Evolutionary conservation across 1,140 invertebrate species (phyloP).

Genomic region (Drosophila arawakana): DNA sequence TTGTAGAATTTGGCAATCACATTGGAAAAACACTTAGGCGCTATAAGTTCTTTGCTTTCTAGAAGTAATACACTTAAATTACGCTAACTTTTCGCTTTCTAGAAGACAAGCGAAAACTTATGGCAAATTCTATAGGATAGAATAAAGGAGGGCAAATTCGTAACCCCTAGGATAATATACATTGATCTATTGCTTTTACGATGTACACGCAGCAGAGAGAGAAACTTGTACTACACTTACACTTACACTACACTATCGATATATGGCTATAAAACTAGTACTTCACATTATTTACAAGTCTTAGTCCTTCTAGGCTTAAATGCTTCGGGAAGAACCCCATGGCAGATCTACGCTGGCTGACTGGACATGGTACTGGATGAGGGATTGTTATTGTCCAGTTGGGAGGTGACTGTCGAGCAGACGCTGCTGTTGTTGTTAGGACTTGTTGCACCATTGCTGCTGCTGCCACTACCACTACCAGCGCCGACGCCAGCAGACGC

Average conservation of each 20-base stretch:
- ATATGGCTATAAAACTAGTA: constrained; percentile 51
- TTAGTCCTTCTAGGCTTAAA: background rate
- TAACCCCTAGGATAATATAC: constrained; percentile 16
- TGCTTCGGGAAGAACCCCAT: background rate
- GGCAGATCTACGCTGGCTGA: constrained; percentile 55
- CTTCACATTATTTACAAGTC: constrained; percentile 49
- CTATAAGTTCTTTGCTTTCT: constrained; percentile 79
- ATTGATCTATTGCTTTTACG: constrained; percentile 74
- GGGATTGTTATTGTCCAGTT: constrained; percentile 67
- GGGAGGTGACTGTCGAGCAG: constrained; percentile 71
- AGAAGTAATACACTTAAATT: constrained; percentile 40
- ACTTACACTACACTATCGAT: constrained; percentile 24
- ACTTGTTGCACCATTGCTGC: constrained; percentile 64
- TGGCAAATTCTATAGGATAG: constrained; percentile 39
- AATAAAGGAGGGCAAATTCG: constrained; percentile 19
- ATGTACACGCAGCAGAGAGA: constrained; percentile 74
- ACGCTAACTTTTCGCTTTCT: constrained; percentile 34
- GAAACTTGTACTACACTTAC: constrained; percentile 45
- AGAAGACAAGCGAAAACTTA: constrained; percentile 45
- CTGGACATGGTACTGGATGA: constrained; percentile 42
- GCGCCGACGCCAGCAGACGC: background rate
- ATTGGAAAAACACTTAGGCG: constrained; percentile 80
- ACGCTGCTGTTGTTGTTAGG: constrained; percentile 78
- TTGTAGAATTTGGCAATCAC: constrained; percentile 83
- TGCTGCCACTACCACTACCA: constrained; percentile 32